Conservation (phyloP, 2,888 invertebrate species). For the Nomada hirtipes region DNA sequence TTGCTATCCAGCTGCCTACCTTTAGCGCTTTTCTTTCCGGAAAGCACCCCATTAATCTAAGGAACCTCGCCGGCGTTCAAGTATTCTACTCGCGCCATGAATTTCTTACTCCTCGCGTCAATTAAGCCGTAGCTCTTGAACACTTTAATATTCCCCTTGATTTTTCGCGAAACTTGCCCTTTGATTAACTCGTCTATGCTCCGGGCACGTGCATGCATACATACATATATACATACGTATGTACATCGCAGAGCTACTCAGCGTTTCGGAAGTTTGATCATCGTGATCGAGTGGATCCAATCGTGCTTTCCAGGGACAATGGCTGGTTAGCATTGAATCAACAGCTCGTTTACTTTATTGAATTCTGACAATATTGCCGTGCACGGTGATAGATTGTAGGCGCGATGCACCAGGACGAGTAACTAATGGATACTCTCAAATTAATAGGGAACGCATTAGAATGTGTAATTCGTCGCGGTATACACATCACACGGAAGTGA, state of each 20-base stretch:
- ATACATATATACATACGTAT: not conserved
- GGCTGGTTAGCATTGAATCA: constrained; percentile 41
- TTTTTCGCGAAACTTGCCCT: not conserved
- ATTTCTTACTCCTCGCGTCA: not conserved
- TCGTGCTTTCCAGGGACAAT: constrained; percentile 30
- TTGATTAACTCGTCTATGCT: constrained; percentile 8
- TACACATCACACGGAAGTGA: constrained; percentile 44
- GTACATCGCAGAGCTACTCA: not conserved
- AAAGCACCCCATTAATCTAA: constrained; percentile 27
- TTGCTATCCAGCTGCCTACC: not conserved
- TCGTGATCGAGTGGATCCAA: constrained; percentile 50
- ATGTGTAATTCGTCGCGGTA: constrained; percentile 44
- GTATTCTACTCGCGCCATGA: not conserved
- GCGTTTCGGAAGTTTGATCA: constrained; percentile 48
- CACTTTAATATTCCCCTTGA: not conserved
- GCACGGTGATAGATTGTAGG: constrained; percentile 28
- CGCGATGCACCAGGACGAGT: constrained; percentile 17
- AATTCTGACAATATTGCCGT: constrained; percentile 60
- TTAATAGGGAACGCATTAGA: constrained; percentile 62
- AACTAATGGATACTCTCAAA: constrained; percentile 56
- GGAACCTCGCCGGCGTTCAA: not conserved
- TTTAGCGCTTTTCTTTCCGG: not conserved
- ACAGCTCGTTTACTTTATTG: constrained; percentile 61
- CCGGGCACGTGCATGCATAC: not conserved
- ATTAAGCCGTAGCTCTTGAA: constrained; percentile 1